Evolutionary conservation across 2,888 invertebrate species (phyloP).

Genomic region (Tridacna crocea): DNA sequence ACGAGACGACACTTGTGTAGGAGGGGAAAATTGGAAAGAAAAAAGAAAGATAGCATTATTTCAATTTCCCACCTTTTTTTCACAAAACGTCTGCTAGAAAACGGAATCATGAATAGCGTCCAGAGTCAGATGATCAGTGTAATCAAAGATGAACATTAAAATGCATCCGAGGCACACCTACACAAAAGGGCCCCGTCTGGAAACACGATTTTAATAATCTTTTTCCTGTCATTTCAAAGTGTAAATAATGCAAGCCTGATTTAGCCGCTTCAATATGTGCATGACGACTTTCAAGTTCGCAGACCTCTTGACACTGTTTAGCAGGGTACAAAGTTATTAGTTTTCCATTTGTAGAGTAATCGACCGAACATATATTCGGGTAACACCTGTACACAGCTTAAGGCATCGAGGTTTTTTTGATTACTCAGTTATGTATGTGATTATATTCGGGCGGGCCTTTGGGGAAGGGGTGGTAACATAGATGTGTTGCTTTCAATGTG

Average conservation of each 20-base stretch:
- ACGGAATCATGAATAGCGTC: too few relatives aligned
- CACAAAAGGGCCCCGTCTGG: background rate
- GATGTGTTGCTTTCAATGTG: too few relatives aligned
- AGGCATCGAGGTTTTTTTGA: too few relatives aligned
- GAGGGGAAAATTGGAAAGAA: too few relatives aligned
- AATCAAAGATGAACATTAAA: too few relatives aligned
- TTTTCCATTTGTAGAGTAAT: conserved; percentile 8
- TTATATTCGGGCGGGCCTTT: background rate
- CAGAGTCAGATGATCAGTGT: too few relatives aligned
- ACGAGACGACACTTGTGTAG: too few relatives aligned
- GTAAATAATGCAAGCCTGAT: conserved; percentile 16
- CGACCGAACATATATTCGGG: background rate
- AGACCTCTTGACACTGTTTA: conserved; percentile 3
- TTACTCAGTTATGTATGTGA: background rate
- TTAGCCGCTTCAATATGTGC: conserved; percentile 1
- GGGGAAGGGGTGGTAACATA: too few relatives aligned
- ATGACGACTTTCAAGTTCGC: conserved; percentile 5
- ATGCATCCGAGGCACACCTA: too few relatives aligned
- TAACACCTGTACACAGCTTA: background rate
- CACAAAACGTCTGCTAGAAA: too few relatives aligned
- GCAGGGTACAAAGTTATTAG: conserved; percentile 10
- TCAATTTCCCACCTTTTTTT: too few relatives aligned
- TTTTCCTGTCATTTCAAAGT: conserved; percentile 17
- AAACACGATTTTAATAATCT: conserved; percentile 9
- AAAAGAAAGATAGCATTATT: too few relatives aligned